These are phyloP conservation scores for Oriolus oriolus DNA, from an alignment of 2,113 vertebrate species.

Conservation along the genomic window DNA sequence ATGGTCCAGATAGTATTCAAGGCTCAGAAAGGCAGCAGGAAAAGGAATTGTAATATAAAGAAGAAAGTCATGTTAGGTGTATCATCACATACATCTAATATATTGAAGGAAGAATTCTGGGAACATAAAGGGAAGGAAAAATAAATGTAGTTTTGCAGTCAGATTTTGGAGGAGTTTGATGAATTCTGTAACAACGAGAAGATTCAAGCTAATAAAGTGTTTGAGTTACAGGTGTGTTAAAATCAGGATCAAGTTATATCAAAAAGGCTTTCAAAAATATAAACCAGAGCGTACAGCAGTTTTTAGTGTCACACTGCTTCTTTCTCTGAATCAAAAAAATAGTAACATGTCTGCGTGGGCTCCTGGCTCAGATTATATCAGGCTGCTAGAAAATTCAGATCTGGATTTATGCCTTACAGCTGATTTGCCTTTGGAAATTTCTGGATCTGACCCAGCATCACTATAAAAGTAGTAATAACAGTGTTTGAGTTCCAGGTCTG, in stretches of 20 bases:
- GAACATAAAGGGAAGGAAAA: background rate
- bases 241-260: background rate
- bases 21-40: background rate
- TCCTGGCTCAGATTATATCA: background rate
- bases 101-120: background rate
- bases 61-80: background rate
- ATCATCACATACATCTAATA: no score
- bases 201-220: background rate
- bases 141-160: background rate
- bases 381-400: background rate
- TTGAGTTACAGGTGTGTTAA: background rate
- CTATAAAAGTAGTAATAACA: background rate
- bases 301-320: background rate
- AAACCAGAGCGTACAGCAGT: background rate
- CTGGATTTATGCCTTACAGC: background rate
- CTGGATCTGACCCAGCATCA: background rate
- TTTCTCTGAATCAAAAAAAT: background rate
- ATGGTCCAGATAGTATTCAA: background rate
- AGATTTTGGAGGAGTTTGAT: background rate
- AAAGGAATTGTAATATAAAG: background rate
- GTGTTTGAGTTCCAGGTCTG: background rate
- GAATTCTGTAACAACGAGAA: background rate
- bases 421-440: background rate
- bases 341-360: background rate
- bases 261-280: background rate